Conservation (phyloP, 2,797 vertebrate species). For the Tarsius wallacei region DNA sequence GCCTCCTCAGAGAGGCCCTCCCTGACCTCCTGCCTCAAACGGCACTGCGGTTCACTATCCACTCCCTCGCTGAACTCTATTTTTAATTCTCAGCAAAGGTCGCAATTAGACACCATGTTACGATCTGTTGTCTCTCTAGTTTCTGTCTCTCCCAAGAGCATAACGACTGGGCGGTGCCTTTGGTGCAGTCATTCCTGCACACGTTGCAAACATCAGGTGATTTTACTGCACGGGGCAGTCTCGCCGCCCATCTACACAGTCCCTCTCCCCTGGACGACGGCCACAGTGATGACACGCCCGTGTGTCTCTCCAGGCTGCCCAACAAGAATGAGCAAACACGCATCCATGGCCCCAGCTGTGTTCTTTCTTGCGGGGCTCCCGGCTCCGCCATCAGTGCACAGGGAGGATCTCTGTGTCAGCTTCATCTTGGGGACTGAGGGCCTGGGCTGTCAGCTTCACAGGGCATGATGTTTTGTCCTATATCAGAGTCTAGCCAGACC, state of each 20-base stretch:
- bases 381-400: background rate
- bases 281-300: background rate
- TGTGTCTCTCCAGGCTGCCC: background rate
- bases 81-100: conserved; percentile 29
- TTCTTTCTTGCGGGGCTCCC: background rate
- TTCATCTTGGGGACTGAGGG: background rate
- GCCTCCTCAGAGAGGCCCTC: background rate
- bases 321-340: background rate
- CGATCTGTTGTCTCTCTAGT: background rate
- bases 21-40: background rate
- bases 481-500: background rate
- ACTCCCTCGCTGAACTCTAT: background rate
- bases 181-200: background rate
- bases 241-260: background rate
- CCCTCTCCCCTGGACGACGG: background rate
- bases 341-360: background rate
- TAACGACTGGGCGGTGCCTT: background rate
- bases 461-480: background rate
- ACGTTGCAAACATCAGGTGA: background rate
- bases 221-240: background rate
- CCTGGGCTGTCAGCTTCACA: background rate
- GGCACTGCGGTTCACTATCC: background rate
- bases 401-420: background rate
- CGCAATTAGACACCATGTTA: background rate
- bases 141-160: background rate